Evolutionary conservation across 92 coral and sea anemone genomes (phyloP).

Genomic region (Actinernus sp.): DNA sequence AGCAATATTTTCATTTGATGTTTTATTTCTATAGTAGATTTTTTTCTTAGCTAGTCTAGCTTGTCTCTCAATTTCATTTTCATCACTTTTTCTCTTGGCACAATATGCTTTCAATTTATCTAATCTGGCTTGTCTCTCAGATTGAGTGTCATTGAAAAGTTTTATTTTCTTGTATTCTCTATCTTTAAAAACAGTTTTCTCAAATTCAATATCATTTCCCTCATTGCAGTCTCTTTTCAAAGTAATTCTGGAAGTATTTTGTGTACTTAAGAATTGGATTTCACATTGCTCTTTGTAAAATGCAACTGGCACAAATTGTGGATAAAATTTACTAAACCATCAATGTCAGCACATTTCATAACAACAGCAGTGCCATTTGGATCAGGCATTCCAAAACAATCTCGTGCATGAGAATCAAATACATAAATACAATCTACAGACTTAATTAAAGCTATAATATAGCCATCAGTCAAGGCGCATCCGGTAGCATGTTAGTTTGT

Average conservation of each 20-base stretch:
- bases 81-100: constrained; percentile 1
- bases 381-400: no score
- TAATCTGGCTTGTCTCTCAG: constrained; percentile 28
- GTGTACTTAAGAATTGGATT: no score
- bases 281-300: no score
- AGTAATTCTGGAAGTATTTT: constrained; percentile 6
- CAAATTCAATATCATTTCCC: constrained; percentile 5
- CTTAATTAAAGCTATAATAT: no score
- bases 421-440: no score
- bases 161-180: constrained; percentile 26
- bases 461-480: no score
- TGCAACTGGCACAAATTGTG: no score
- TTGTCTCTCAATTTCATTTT: constrained; percentile 32
- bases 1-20: constrained; percentile 21
- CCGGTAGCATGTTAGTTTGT: no score
- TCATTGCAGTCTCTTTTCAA: constrained; percentile 14
- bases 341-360: no score
- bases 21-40: constrained; percentile 5
- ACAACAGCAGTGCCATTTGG: no score
- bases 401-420: no score
- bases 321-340: no score
- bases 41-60: constrained; percentile 16
- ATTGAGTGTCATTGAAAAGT: constrained; percentile 13
- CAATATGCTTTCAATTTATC: constrained; percentile 13
- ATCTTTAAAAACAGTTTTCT: constrained; percentile 15